phyloP scores from a whole-genome alignment of 2,113 vertebrate genomes.

The Alligator mississippiensis region DNA sequence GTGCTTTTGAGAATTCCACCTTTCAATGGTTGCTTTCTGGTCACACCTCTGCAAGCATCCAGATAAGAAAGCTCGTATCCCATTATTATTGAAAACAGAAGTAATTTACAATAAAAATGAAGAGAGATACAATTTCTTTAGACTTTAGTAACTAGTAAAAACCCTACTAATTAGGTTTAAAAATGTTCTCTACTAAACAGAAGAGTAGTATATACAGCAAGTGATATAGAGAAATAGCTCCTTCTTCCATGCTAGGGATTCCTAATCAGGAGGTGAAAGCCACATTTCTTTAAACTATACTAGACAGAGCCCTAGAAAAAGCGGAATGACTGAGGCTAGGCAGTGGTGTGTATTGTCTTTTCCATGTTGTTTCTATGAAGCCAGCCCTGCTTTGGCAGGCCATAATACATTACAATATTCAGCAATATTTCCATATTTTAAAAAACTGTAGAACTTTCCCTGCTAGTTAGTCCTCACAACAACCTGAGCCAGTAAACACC shows the following conservation, averaged over 20 bases:
- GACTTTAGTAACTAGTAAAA: accelerated
- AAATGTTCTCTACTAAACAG: no score
- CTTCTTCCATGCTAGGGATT: accelerated
- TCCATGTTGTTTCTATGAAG: accelerated
- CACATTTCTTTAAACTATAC: accelerated
- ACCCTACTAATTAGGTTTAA: neutral
- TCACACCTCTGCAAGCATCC: neutral
- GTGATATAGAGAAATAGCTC: neutral
- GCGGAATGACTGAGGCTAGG: neutral
- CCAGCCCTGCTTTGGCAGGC: accelerated
- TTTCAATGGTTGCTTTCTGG: neutral
- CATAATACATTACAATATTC: neutral
- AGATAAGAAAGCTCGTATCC: neutral
- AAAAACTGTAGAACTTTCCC: neutral
- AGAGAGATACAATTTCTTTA: neutral
- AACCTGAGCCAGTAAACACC: neutral
- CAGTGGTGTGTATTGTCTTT: neutral
- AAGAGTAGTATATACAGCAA: no score
- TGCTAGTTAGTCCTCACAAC: neutral
- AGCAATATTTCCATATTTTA: neutral
- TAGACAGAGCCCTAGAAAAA: constrained; percentile 32
- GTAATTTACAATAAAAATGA: neutral
- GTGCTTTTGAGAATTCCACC: neutral
- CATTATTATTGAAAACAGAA: neutral
- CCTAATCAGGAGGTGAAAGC: accelerated